A percentile compares a stretch with the other conserved stretches of the same genome.
Evolutionary conservation across 2,113 vertebrate species (phyloP).

Genomic region (Tichodroma muraria): DNA sequence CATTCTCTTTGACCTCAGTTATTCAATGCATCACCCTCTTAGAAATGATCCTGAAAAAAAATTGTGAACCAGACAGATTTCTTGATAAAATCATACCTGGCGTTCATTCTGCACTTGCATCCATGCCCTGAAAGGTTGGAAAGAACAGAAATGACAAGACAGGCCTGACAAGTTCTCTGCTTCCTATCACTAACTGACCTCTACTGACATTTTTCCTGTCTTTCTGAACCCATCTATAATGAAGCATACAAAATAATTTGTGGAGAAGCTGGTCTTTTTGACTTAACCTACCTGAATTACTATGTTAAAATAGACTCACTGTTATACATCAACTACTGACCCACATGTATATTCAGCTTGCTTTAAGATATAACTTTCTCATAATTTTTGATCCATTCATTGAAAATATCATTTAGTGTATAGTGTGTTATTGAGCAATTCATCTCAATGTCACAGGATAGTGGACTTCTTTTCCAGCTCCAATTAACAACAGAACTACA

Average conservation of each 20-base stretch:
- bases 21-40: conserved; percentile 45
- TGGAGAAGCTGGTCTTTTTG: conserved; percentile 3
- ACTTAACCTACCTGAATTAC: background rate
- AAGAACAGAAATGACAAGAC: conserved; percentile 33
- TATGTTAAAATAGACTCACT: background rate
- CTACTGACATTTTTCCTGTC: background rate
- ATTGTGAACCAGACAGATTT: conserved; percentile 24
- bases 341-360: background rate
- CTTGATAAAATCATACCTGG: conserved; percentile 53
- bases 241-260: conserved; percentile 12
- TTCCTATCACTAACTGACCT: conserved; percentile 29
- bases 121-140: background rate
- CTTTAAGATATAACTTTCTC: background rate
- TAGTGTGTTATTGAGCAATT: background rate
- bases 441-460: background rate
- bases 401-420: background rate
- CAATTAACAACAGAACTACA: background rate
- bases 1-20: conserved; percentile 48
- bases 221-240: background rate
- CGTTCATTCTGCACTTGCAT: conserved; percentile 9
- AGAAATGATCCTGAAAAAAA: conserved; percentile 50
- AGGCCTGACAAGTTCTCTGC: conserved; percentile 16
- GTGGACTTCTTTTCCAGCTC: background rate
- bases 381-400: background rate
- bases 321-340: background rate